Base-by-base conservation (phyloP, 2,113 vertebrate genomes). In the Turdus rufiventris region DNA sequence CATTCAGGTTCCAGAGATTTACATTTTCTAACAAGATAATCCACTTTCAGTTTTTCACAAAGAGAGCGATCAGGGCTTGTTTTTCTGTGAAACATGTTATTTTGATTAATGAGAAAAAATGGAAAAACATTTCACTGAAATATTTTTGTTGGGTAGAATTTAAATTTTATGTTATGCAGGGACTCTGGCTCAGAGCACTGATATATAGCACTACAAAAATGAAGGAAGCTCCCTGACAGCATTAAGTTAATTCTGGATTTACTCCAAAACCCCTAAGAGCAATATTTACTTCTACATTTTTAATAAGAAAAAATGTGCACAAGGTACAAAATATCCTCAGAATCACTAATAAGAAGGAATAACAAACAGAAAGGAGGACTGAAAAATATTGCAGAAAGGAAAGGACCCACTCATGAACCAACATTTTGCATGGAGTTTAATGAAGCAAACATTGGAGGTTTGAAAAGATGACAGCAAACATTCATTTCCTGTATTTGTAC, bases 21-120 rank as follows among this genome's bases (percentile, higher is more conserved):
- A 80, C 56, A 88, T 93, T 88, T 90, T 31, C 57, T 79, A 92
- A 90, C 75, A 77, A 88, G 88, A 93, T 88, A 90, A 95, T 86
- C 72, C 71, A 71, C 84, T 86, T 88, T 77, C 47, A 73, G 28
- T 85, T 92, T 90, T 80, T 92, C 72, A 58, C 67, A 62, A 85
- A 86, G 62, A 90, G 79, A 93, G 51, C 23, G 82, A 94, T 90
- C 82, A 77, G 75, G 85, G 56, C 60, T 91, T 83, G 75, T 54
- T 56, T 90, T 95, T 83, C 75, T 88, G 63, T 51, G 88, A 92
- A 95, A 94, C 0, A 2, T 92, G 91, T 73, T 95, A 90, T 92
- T 96, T 95, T 96, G 94, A 96, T 95, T 95, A 96, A 95, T 51
- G 75, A 92, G 72, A 43, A 85, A 93, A 95, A 90, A 87, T 56